Base-by-base conservation (phyloP, 1,140 invertebrate genomes). In the Proales similis region DNA sequence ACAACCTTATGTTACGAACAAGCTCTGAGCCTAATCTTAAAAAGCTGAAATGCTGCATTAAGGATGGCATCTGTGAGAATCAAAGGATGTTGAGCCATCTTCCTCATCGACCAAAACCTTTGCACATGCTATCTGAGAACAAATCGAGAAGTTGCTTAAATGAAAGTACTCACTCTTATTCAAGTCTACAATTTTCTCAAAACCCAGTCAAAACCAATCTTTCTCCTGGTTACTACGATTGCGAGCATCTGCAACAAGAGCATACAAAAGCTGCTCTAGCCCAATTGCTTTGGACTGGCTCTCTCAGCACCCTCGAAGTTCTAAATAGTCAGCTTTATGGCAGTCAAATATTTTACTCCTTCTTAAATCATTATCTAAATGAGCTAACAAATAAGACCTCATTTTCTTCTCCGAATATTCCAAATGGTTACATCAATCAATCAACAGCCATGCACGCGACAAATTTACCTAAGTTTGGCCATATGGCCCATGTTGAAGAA, bases 401-500 rank as follows among this genome's bases (percentile, higher is more conserved):
- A 36, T n/a, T n/a, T 36, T 36, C 33, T 36, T 9, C 9, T 36
- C 33, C 14, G 33, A 36, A 36, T 9, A 36, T 36, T 36, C 33
- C 33, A 36, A 36, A 36, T 36, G 9, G 33, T 36, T 36, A 36
- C 33, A 36, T 14, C 14, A 9, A 14, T 36, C 33, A 14, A 36
- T 36, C 33, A 36, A 36, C 14, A 36, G 14, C 33, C 33, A 14
- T 9, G 14, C 33, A 9, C 14, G 33, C 9, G 9, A 36, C 33
- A 9, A 14, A 9, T 36, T 20, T 19, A 2, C 38, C 51, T 5
- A 57, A 27, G 32, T 57, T 57, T 57, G 51, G 51, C 2, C 33
- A 57, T 4, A 57, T 57, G 51, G 51, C 45, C 3, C 51, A 57
- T 46, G 57, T 61, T n/a, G 57, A 61, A 46, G 57, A 61, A 30